Evolutionary conservation across 1,140 invertebrate species (phyloP), one percentile per base, ranked within the genome.

Genomic region (Leptinotarsa undecemlineata): DNA sequence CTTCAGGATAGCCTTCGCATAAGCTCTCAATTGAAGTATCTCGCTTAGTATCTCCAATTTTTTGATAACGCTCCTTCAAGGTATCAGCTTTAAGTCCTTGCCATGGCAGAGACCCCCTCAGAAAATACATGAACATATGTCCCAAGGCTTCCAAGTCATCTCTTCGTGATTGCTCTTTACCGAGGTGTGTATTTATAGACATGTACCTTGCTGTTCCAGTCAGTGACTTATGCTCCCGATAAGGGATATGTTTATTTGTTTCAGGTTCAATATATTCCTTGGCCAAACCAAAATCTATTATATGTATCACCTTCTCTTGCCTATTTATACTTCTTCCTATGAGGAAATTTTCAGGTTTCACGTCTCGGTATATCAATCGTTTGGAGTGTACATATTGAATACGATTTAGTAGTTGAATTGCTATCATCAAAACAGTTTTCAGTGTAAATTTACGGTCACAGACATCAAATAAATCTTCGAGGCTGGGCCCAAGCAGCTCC

Each of bases 71-170:
- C 88, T 99, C 98, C 88, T 99, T 99, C 79, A 99, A 89, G 82
- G 97, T 99, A 86, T 99, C 97, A 78, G 98, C 98, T 90, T 99
- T 99, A 81, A 99, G 90, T 78, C 98, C 98, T 90, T 99, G 98
- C 98, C 98, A 99, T 72, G 98, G 98, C 86, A 99, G 90, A 85
- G 95, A 98, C 79, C 98, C 98, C 82, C 97, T 90, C 84, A 99
- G 89, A 89, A 99, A 99, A 90, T 99, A 99, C 97, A 99, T 99
- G 89, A 99, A 99, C 97, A 99, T 99, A 89, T 99, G 98, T 77
- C 98, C 98, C 78, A 99, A 88, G 71, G 98, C 98, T 88, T 99
- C 98, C 84, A 99, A 89, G 89, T 99, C 98, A 88, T 99, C 98
- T 86, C 98, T 67, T 85, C 98, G 91, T 85, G 96, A 98, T 92